These are phyloP conservation scores for Steromphala cineraria DNA, from an alignment of 2,888 invertebrate species.

Conservation along the genomic window DNA sequence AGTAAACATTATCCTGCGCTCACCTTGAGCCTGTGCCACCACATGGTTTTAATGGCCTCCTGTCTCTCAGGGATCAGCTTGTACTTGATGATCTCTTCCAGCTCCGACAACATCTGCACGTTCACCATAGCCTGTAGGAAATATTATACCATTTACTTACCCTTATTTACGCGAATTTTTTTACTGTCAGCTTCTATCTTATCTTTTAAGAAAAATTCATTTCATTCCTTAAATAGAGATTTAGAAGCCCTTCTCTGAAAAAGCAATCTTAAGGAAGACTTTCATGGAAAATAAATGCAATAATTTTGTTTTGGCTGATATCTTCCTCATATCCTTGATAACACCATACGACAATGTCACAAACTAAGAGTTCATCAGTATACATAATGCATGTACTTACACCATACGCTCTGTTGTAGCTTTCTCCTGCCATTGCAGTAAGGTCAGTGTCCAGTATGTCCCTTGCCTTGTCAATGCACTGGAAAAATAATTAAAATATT, in stretches of 20 bases:
- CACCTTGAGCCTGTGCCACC: slow-evolving; percentile 89
- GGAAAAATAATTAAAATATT: slow-evolving; percentile 50
- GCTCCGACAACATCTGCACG: slow-evolving; percentile 96
- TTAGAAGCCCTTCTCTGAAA: too few species aligned
- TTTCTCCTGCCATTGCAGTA: slow-evolving; percentile 85
- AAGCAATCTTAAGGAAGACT: too few species aligned
- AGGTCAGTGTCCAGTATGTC: slow-evolving; percentile 96
- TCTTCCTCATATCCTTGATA: too few species aligned
- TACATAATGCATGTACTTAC: too few species aligned
- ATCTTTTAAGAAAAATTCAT: too few species aligned
- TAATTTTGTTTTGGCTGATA: too few species aligned
- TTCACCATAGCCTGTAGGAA: slow-evolving; percentile 84
- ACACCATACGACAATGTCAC: background rate
- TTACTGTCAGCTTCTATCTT: too few species aligned
- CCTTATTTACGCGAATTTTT: too few species aligned
- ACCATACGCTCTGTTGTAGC: slow-evolving; percentile 74
- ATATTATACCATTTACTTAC: background rate
- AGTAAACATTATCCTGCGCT: background rate
- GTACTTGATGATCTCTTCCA: slow-evolving; percentile 98
- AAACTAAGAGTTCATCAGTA: too few species aligned
- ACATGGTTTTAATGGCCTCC: slow-evolving; percentile 81
- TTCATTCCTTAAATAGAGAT: too few species aligned
- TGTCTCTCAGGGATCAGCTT: slow-evolving; percentile 92
- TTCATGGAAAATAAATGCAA: too few species aligned
- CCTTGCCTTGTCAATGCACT: slow-evolving; percentile 92